Base-by-base conservation (phyloP, 2,797 vertebrate species). In the Rhodeus uyekii region DNA sequence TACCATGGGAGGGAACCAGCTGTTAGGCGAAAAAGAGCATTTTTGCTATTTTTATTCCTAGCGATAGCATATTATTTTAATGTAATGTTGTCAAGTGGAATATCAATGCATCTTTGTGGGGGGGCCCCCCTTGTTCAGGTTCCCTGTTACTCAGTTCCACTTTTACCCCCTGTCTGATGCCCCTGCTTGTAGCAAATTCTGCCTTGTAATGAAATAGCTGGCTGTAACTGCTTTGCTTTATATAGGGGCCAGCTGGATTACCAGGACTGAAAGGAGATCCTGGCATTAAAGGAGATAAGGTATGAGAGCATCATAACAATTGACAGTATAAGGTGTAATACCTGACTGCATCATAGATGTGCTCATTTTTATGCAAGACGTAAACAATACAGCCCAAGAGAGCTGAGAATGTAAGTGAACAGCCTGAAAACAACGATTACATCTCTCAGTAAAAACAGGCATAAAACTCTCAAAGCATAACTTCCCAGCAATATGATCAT, bases 271-370 rank as follows among this genome's bases (percentile, higher is more conserved):
- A 95, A 90, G 97, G 97, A 89, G 96, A 97, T 80, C 89, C 94
- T 5, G 97, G 97, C 55, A 82, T 38, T 44, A 96, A 96, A 79
- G 97, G 97, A 82, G 97, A 98, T 12, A 98, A 99, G 94, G 97
- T 98, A 80, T 93, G 91, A 89, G n/a, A 79, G 27, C 50, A 8
- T n/a, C n/a, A 73, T 48, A 55, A 58, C 32, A 60, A 36, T 39
- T 65, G 72, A 53, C 14, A 27, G 19, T 39, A 4, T 46, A 16
- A 39, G 27, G 6, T 34, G 13, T 72, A 63, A 44, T 79, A 29
- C 61, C 32, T 73, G 34, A 24, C 27, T 61, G 24, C 19, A 38
- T 18, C 53, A 24, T 69, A 24, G 58, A n/a, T 32, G 16, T 63
- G 14, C 48, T 29, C 8, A 27, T 78, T 60, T 78, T 72, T 12